Base-by-base conservation (phyloP, 2,113 vertebrate species). In the Catharus bicknelli region DNA sequence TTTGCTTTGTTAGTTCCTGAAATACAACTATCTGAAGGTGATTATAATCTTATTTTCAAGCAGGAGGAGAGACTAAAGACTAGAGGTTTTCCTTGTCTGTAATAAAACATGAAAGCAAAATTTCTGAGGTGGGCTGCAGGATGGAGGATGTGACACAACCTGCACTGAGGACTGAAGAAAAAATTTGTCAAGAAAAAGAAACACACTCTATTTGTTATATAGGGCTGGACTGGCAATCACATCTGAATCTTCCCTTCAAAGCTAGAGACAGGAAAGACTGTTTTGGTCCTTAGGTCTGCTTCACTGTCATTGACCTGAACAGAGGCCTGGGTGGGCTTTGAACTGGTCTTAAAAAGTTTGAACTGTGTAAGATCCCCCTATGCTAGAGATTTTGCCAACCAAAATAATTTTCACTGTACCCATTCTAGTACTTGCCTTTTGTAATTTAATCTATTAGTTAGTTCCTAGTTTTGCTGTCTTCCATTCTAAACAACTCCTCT, bases 1-100 rank as follows among this genome's bases (percentile, higher is more conserved):
- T 95, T 88, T 86, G 53, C 87, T 93, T 92, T 40, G 4, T 92
- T 96, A 81, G 78, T 72, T 92, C 91, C 87, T 94, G 91, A 91
- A 90, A 91, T 34, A 29, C 66, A 53, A 78, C 83, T 95, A 69
- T 92, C 76, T 63, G 88, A 82, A 77, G 91, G 91, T 55, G 55
- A 62, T 88, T 85, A 54, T 82, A 70, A 85, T 83, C 61, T 84
- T 80, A 7, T 83, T 95, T 95, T 93, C 30, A 34, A 86, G 77
- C 38, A 73, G 58, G 77, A 85, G 42, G 77, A 74, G 50, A 74
- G 58, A 43, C 51, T 45, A 43, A 50, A 81, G 67, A 23, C 27
- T n/a, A 29, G 58, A 82, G 67, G 6, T 75, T 79, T 83, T 72
- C 11, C 21, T 74, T 38, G 34, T 40, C 43, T 61, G 7, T 64